Conservation (phyloP, 2,888 invertebrate genomes). For the Platycheirus albimanus region DNA sequence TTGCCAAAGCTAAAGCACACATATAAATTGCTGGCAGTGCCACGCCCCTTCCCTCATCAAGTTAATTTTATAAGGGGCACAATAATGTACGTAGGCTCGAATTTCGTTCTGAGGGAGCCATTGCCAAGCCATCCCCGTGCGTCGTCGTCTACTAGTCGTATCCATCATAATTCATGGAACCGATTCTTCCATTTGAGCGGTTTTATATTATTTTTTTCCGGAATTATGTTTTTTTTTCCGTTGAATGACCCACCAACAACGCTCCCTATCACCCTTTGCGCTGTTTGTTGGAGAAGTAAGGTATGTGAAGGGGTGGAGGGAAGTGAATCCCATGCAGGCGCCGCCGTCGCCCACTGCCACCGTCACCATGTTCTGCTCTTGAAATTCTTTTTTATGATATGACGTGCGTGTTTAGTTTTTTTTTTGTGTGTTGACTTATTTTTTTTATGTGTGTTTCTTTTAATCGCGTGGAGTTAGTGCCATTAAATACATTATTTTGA, state of each 20-base stretch:
- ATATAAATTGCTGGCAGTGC: not conserved
- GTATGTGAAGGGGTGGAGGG: no score
- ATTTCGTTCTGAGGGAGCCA: slow-evolving; percentile 24
- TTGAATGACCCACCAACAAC: slow-evolving; percentile 50
- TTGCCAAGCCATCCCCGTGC: not conserved
- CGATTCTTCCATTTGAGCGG: slow-evolving; percentile 42
- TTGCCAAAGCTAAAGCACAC: not conserved
- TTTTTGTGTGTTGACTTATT: slow-evolving; percentile 1
- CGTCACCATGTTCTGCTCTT: slow-evolving; percentile 37
- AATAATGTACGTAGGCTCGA: slow-evolving; percentile 45
- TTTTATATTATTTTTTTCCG: slow-evolving; percentile 48
- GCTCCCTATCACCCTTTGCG: slow-evolving; percentile 25
- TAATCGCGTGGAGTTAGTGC: slow-evolving; percentile 35
- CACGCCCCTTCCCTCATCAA: slow-evolving; percentile 67
- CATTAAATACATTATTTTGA: slow-evolving; percentile 43
- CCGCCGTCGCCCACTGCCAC: not conserved
- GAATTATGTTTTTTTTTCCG: slow-evolving; percentile 30
- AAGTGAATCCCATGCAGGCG: slow-evolving; percentile 22
- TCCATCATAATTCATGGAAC: slow-evolving; percentile 47
- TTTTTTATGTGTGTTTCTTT: slow-evolving; percentile 35
- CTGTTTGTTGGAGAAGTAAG: no score
- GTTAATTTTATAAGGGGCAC: slow-evolving; percentile 63
- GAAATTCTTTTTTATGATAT: slow-evolving; percentile 39
- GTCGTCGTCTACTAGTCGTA: not conserved
- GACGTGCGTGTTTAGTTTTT: slow-evolving; percentile 50